A percentile compares a stretch with the other conserved stretches of the same genome.
Evolutionary conservation across 2,888 invertebrate genomes (phyloP).

Genomic region (Tenthredo distinguenda): DNA sequence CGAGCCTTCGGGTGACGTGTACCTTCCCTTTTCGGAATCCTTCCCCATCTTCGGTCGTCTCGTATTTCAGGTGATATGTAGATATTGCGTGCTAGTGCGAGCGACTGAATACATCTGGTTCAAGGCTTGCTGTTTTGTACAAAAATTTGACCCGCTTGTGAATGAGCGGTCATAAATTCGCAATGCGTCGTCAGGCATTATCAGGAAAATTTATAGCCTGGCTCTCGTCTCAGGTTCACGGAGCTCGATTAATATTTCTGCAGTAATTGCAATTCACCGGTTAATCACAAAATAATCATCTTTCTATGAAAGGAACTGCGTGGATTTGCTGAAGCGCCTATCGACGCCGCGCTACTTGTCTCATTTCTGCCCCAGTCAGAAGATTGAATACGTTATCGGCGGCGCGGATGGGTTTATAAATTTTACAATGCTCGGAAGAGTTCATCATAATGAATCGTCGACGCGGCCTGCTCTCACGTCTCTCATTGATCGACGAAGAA

Average conservation of each 20-base stretch:
- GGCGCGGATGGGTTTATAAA: no score
- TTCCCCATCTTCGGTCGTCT: constrained; percentile 53
- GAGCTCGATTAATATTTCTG: background rate
- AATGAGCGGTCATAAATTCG: background rate
- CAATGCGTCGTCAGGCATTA: background rate
- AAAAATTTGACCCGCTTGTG: background rate
- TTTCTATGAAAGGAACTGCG: background rate
- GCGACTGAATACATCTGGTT: background rate
- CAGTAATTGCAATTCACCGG: background rate
- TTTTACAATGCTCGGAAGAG: no score
- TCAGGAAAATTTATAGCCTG: background rate
- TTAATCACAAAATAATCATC: background rate
- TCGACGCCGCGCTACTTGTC: no score
- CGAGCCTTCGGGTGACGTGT: constrained; percentile 65
- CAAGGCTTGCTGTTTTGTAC: background rate
- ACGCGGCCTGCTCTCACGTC: no score
- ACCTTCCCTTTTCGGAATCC: constrained; percentile 61
- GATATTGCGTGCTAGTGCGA: constrained; percentile 1
- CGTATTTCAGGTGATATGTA: background rate
- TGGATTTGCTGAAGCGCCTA: no score
- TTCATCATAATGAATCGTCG: no score
- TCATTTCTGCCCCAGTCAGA: no score
- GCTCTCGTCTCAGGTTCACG: background rate
- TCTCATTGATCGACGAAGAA: background rate
- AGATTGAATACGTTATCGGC: no score